Evolutionary conservation across 1,140 invertebrate species (phyloP).

Genomic region (Zaprionus kolodkinae): DNA sequence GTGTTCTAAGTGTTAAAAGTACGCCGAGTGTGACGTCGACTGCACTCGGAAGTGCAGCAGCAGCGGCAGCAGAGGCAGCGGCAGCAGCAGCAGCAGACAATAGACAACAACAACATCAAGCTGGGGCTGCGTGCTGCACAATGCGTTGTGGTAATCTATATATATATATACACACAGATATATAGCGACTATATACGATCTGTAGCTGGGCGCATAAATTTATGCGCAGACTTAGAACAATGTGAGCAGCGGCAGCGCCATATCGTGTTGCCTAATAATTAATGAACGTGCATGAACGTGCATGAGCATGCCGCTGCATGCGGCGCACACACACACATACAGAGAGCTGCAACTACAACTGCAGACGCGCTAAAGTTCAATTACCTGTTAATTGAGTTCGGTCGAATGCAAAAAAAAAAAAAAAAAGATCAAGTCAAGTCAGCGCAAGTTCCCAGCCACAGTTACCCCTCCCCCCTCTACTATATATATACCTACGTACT

Average conservation of each 20-base stretch:
- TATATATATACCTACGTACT: not conserved
- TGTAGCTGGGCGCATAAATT: slow-evolving; percentile 65
- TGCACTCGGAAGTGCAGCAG: slow-evolving; percentile 72
- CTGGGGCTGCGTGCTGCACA: slow-evolving; percentile 51
- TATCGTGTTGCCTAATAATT: slow-evolving; percentile 82
- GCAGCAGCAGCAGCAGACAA: slow-evolving; percentile 54
- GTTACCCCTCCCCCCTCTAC: not conserved
- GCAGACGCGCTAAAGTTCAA: slow-evolving; percentile 60
- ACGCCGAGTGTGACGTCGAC: slow-evolving; percentile 76
- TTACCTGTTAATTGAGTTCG: slow-evolving; percentile 82
- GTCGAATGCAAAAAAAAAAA: slow-evolving; percentile 73
- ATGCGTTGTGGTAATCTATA: slow-evolving; percentile 21
- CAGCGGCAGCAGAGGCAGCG: slow-evolving; percentile 45
- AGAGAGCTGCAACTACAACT: not conserved
- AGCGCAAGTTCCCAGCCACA: slow-evolving; percentile 27
- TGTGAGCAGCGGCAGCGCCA: slow-evolving; percentile 56
- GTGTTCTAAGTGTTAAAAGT: slow-evolving; percentile 80
- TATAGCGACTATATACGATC: slow-evolving; percentile 15
- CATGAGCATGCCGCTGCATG: slow-evolving; percentile 20
- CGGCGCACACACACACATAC: not conserved
- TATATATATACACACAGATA: not conserved
- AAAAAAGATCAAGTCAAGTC: slow-evolving; percentile 63
- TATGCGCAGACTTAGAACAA: slow-evolving; percentile 83
- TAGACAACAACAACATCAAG: slow-evolving; percentile 46
- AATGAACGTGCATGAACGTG: slow-evolving; percentile 69